phyloP scores from a whole-genome alignment of 1,140 invertebrate species.

The Vanessa tameamea region DNA sequence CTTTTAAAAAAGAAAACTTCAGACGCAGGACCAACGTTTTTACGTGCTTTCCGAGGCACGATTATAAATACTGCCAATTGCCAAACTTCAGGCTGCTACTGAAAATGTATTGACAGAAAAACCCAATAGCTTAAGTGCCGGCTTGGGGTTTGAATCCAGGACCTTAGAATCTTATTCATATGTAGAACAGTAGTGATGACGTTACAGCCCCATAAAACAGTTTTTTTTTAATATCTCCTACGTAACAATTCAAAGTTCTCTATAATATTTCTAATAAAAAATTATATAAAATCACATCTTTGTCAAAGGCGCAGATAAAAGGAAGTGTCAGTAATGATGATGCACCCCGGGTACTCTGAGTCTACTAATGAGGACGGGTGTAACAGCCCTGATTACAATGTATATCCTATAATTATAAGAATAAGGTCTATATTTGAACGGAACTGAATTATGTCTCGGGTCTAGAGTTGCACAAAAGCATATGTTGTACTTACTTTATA shows the following conservation, averaged over 20 bases:
- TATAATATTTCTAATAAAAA: background rate
- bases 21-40: too few species aligned
- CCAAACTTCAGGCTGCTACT: too few species aligned
- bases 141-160: too few species aligned
- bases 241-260: background rate
- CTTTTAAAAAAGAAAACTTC: too few species aligned
- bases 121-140: too few species aligned
- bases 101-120: too few species aligned
- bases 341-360: background rate
- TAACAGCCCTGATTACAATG: background rate
- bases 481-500: background rate
- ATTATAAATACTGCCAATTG: too few species aligned
- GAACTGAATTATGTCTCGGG: background rate
- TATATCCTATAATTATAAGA: background rate
- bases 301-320: constrained; percentile 7
- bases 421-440: background rate
- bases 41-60: too few species aligned
- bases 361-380: constrained; percentile 1
- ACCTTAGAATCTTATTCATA: too few species aligned
- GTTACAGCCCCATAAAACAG: too few species aligned
- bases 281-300: constrained; percentile 7
- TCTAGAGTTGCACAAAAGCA: background rate
- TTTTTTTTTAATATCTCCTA: background rate
- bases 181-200: too few species aligned
- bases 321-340: constrained; percentile 11